Evolutionary conservation across 1,140 invertebrate genomes (phyloP), one percentile per base, ranked within the genome.

Genomic region (Listronotus bonariensis): DNA sequence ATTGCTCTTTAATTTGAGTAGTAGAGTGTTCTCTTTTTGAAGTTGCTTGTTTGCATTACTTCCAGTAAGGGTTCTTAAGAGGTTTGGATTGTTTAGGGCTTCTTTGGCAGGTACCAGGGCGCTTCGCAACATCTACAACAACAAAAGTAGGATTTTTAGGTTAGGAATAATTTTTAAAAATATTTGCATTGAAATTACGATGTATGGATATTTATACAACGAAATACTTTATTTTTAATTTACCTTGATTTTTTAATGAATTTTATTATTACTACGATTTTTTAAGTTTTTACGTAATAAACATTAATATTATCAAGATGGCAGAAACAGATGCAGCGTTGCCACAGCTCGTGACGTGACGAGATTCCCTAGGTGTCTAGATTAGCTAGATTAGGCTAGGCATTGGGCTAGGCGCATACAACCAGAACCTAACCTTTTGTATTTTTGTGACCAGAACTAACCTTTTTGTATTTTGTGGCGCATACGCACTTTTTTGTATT

Each of bases 41-140:
- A 58, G 11, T 48, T 56, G 59, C 17, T 59, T 56, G 58, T 58
- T 68, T 5, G 63, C 64, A 56, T 68, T 72, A 53, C 51, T 65
- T 14, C 67, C 67, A 40, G 55, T 45, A 10, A 71, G 14, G 10
- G 61, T 41, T 59, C 59, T 56, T 20, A 72, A 43, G 17, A 71
- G 8, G 32, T 58, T 68, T 17, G 61, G 41, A n/a, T 11, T 65
- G 7, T 56, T 45, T 11, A 69, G 20, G 10, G 56, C 61, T 36
- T 74, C 66, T 51, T 71, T 70, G 43, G 58, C 61, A 18, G 72
- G 71, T 17, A 59, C 32, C 12, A 74, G 18, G n/a, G 74, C 72
- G 31, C 64, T 68, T 15, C 74, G 74, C 60, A 75, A 64, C 74
- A 75, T 75, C 74, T 75, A 54, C 38, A 73, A 74, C 41, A 40